Percentiles rank a stretch among this genome's conserved stretches.
Evolutionary conservation across 2,113 vertebrate species (phyloP).

Genomic region (Furnarius figulus): DNA sequence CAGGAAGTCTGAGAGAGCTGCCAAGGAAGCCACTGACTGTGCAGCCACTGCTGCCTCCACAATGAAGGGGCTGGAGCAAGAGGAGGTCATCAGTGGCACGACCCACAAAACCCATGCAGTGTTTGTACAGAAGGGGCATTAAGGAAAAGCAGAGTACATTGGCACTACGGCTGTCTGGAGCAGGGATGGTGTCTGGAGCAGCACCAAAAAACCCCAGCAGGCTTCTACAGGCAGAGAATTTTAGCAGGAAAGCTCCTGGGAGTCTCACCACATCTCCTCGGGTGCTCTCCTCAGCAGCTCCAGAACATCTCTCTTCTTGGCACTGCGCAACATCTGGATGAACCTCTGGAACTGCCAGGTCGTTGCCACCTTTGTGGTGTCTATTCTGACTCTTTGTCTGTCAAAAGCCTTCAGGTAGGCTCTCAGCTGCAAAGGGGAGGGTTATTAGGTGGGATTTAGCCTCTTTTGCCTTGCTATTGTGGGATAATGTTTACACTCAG

Average conservation of each 20-base stretch:
- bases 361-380: not conserved
- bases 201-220: rapidly evolving
- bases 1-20: conserved; percentile 60
- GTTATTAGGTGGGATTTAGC: not conserved
- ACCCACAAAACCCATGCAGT: rapidly evolving
- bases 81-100: not conserved
- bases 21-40: conserved; percentile 36
- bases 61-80: conserved; percentile 46
- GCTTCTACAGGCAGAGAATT: rapidly evolving
- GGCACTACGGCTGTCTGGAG: not conserved
- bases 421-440: conserved; percentile 42
- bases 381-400: not conserved
- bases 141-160: not conserved
- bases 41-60: conserved; percentile 57
- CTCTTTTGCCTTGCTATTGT: not conserved
- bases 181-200: not conserved
- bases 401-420: conserved; percentile 49
- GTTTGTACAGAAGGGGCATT: not conserved
- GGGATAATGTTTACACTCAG: rapidly evolving
- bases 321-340: conserved; percentile 32
- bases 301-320: conserved; percentile 64
- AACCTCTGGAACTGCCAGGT: conserved; percentile 47
- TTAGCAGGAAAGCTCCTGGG: not conserved
- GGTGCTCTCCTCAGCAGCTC: conserved; percentile 38
- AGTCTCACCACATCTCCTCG: conserved; percentile 36